Conservation (phyloP, 2,888 invertebrate genomes). For the Oscheius sp. region DNA sequence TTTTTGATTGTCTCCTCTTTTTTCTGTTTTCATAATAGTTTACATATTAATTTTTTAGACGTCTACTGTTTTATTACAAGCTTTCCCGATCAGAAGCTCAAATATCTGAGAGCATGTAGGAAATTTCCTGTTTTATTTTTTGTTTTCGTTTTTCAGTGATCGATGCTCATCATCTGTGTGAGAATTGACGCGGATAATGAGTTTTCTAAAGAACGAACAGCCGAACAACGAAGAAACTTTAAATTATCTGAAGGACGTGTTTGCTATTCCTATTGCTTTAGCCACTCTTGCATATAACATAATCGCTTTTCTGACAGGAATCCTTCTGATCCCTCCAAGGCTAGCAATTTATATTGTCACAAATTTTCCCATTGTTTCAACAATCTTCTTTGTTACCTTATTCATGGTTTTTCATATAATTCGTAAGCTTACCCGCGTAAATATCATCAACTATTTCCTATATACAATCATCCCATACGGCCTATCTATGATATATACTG, state of each 20-base stretch:
- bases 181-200: too few relatives aligned
- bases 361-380: slow-evolving; percentile 5
- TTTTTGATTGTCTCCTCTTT: background rate
- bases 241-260: background rate
- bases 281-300: background rate
- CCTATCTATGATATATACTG: slow-evolving; percentile 41
- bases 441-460: slow-evolving; percentile 39
- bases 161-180: too few relatives aligned
- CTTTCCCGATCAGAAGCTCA: too few relatives aligned
- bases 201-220: too few relatives aligned
- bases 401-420: background rate
- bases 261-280: slow-evolving; percentile 11
- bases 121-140: too few relatives aligned
- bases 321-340: slow-evolving; percentile 5
- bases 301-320: background rate
- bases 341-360: slow-evolving; percentile 2
- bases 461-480: slow-evolving; percentile 47
- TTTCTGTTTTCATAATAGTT: background rate
- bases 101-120: too few relatives aligned
- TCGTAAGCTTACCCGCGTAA: background rate
- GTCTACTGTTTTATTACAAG: background rate
- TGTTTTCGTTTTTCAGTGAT: too few relatives aligned
- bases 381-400: background rate
- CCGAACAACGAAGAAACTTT: too few relatives aligned
- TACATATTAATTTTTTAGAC: background rate